Percentiles rank a stretch among this genome's conserved stretches.
Conservation (phyloP, 2,888 invertebrate species). For the Diarsia brunnea region DNA sequence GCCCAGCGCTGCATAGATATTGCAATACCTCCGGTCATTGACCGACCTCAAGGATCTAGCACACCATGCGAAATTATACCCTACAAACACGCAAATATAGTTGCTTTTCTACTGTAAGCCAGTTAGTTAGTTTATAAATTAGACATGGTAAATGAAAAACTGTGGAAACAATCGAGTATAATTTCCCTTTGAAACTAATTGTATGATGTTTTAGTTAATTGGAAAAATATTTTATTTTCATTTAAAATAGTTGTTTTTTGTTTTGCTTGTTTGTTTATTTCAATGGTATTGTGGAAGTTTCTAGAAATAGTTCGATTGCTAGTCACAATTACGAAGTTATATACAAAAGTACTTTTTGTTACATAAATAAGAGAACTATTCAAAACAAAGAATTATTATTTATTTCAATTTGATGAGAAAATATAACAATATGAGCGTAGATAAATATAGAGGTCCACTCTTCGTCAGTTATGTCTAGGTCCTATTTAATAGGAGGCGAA, state of each 20-base stretch:
- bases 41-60: conserved; percentile 80
- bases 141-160: conserved; percentile 60
- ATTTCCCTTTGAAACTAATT: conserved; percentile 66
- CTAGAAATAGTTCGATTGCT: conserved; percentile 14
- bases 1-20: conserved; percentile 69
- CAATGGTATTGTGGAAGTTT: conserved; percentile 13
- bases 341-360: neutral
- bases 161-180: conserved; percentile 61
- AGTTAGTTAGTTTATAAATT: conserved; percentile 60
- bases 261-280: conserved; percentile 14
- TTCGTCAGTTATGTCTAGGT: too few relatives aligned
- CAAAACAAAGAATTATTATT: neutral
- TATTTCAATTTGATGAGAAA: too few relatives aligned
- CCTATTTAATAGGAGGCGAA: too few relatives aligned
- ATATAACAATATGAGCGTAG: too few relatives aligned
- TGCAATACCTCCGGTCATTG: conserved; percentile 75
- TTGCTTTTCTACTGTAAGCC: conserved; percentile 17
- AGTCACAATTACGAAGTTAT: neutral
- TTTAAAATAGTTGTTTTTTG: conserved; percentile 10
- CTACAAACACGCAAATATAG: neutral
- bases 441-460: too few relatives aligned
- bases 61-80: conserved; percentile 32
- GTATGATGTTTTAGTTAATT: conserved; percentile 53
- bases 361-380: neutral
- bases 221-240: conserved; percentile 38